Percentiles rank a stretch among this genome's conserved stretches.
phyloP scores from a whole-genome alignment of 2,888 invertebrate species.

The Monoplex corrugatus region DNA sequence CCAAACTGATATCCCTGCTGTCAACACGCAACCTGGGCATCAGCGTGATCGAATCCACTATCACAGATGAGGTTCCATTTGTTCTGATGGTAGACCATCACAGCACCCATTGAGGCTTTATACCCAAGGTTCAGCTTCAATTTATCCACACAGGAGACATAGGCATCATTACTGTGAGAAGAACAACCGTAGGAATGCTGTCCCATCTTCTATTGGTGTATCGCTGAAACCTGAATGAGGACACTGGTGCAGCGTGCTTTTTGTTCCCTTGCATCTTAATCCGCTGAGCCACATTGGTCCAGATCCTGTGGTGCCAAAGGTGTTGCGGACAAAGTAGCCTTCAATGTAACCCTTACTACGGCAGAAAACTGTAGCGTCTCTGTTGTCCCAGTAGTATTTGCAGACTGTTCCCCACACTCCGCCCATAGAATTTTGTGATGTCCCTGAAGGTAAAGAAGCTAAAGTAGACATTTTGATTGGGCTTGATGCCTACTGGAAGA shows the following conservation, averaged over 20 bases:
- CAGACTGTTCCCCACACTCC: conserved; percentile 89
- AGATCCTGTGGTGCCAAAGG: conserved; percentile 64
- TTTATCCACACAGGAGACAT: conserved; percentile 69
- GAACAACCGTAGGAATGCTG: conserved; percentile 64
- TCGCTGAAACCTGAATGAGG: conserved; percentile 69
- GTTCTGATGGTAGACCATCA: conserved; percentile 63
- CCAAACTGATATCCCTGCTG: neutral
- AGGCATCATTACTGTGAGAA: conserved; percentile 70
- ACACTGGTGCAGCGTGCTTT: conserved; percentile 67
- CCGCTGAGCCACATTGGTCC: conserved; percentile 77
- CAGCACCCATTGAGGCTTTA: conserved; percentile 68
- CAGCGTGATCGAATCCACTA: conserved; percentile 66
- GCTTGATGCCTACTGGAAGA: too few relatives aligned
- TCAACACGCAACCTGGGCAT: conserved; percentile 70
- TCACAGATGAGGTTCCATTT: conserved; percentile 73
- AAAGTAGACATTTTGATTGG: too few relatives aligned
- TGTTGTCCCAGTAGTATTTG: conserved; percentile 88
- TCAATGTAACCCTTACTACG: conserved; percentile 69
- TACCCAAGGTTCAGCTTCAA: conserved; percentile 65
- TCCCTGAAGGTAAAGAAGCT: too few relatives aligned
- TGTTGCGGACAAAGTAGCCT: conserved; percentile 66
- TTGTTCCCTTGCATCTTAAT: conserved; percentile 68
- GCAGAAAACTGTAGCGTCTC: conserved; percentile 86
- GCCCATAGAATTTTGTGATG: too few relatives aligned
- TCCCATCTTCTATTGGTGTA: conserved; percentile 46